phyloP scores from a whole-genome alignment of 2,888 invertebrate genomes.

The Catocala sponsa region DNA sequence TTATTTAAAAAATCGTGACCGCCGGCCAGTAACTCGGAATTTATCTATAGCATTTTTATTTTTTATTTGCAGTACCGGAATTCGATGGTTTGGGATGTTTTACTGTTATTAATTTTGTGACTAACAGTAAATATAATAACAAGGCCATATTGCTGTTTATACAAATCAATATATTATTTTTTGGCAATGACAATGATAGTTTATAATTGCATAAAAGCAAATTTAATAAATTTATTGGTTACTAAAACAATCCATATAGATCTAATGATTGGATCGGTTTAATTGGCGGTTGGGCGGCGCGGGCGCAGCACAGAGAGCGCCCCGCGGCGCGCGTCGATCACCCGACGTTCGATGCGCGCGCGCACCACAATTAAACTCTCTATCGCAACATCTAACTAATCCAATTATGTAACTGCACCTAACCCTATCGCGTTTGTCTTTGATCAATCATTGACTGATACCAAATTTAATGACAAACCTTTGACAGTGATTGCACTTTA shows the following conservation, averaged over 20 bases:
- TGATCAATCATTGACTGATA: conserved; percentile 72
- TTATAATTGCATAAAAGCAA: conserved; percentile 4
- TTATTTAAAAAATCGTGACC: conserved; percentile 51
- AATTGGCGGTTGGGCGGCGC: conserved; percentile 70
- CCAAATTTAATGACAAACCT: conserved; percentile 56
- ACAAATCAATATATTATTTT: background rate
- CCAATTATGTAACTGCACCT: conserved; percentile 81
- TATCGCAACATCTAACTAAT: conserved; percentile 78
- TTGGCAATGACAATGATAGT: background rate
- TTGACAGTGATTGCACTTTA: conserved; percentile 16
- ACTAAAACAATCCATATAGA: conserved; percentile 53
- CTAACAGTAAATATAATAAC: conserved; percentile 19
- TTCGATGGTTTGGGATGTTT: conserved; percentile 35
- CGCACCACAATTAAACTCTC: conserved; percentile 80
- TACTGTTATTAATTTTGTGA: conserved; percentile 25
- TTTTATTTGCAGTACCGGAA: conserved; percentile 18
- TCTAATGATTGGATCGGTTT: conserved; percentile 57
- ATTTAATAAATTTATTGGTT: conserved; percentile 33
- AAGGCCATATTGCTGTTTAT: background rate
- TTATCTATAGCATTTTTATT: conserved; percentile 40
- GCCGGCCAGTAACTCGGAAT: conserved; percentile 32
- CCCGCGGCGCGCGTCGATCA: conserved; percentile 84
- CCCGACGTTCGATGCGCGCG: conserved; percentile 65
- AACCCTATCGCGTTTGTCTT: conserved; percentile 68
- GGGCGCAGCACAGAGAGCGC: conserved; percentile 69